phyloP scores from a whole-genome alignment of 2,797 vertebrate species.

The Lagocephalus sceleratus region DNA sequence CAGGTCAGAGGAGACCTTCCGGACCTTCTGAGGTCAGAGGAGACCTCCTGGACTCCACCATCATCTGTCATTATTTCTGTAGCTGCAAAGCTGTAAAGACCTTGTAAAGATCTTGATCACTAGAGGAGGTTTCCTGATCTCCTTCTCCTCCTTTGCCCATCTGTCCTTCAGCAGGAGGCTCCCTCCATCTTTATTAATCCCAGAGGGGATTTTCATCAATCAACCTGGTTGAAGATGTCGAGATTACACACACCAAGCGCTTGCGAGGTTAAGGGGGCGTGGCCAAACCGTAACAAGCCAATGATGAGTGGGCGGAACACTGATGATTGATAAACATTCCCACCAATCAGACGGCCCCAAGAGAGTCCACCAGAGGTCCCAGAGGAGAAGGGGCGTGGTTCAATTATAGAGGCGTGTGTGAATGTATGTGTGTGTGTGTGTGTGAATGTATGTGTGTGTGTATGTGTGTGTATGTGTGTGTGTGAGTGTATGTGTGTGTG shows the following conservation, averaged over 20 bases:
- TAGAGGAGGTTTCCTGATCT: too few relatives aligned
- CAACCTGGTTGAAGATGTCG: background rate
- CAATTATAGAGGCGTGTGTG: conserved; percentile 25
- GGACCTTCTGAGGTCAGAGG: too few relatives aligned
- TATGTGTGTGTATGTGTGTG: too few relatives aligned
- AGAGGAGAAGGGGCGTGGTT: conserved; percentile 48
- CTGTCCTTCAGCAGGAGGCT: background rate
- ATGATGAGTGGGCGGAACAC: conserved; percentile 1
- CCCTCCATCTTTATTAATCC: background rate
- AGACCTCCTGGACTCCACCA: too few relatives aligned
- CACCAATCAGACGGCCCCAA: conserved; percentile 4
- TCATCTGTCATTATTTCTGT: too few relatives aligned
- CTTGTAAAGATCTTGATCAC: too few relatives aligned
- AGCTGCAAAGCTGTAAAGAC: too few relatives aligned
- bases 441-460: background rate
- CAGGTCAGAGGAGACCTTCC: too few relatives aligned
- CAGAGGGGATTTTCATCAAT: too few relatives aligned
- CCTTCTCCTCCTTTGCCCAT: background rate
- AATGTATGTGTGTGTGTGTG: too few relatives aligned
- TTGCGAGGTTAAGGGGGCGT: conserved; percentile 1
- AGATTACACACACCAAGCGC: background rate
- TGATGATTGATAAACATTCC: conserved; percentile 6
- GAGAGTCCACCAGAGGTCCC: conserved; percentile 48
- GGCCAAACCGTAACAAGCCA: background rate
- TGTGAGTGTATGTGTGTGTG: too few relatives aligned